These are phyloP conservation scores for Synergus gifuensis DNA, from an alignment of 2,888 invertebrate species.

Conservation along the genomic window DNA sequence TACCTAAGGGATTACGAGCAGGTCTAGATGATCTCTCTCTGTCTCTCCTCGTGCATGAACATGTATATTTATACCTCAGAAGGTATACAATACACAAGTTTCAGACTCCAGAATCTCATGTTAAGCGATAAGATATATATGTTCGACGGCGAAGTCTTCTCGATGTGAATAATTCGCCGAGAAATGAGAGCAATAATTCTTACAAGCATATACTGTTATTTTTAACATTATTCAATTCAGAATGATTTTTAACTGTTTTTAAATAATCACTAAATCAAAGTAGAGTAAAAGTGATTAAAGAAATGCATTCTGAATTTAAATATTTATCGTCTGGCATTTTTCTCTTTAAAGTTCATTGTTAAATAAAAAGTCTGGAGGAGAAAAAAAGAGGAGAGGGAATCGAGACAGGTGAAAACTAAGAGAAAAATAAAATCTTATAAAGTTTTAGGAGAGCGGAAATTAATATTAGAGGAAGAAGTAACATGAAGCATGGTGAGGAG, in stretches of 20 bases:
- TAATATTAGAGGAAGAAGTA: background rate
- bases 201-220: background rate
- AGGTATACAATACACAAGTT: background rate
- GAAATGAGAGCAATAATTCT: background rate
- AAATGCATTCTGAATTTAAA: too few species aligned
- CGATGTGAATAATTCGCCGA: background rate
- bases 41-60: background rate
- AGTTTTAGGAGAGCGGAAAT: background rate
- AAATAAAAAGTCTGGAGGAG: too few species aligned
- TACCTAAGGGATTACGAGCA: background rate
- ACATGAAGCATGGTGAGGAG: background rate
- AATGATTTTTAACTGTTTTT: background rate
- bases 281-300: background rate
- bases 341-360: too few species aligned
- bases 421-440: background rate
- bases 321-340: too few species aligned
- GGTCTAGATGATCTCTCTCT: background rate
- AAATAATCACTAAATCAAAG: background rate
- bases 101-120: background rate
- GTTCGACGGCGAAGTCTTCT: background rate
- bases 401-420: background rate
- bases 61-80: background rate
- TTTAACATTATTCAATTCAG: background rate
- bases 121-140: background rate
- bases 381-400: too few species aligned